These are phyloP conservation scores for Chionodraco myersi DNA, from an alignment of 2,113 vertebrate species.

Conservation along the genomic window DNA sequence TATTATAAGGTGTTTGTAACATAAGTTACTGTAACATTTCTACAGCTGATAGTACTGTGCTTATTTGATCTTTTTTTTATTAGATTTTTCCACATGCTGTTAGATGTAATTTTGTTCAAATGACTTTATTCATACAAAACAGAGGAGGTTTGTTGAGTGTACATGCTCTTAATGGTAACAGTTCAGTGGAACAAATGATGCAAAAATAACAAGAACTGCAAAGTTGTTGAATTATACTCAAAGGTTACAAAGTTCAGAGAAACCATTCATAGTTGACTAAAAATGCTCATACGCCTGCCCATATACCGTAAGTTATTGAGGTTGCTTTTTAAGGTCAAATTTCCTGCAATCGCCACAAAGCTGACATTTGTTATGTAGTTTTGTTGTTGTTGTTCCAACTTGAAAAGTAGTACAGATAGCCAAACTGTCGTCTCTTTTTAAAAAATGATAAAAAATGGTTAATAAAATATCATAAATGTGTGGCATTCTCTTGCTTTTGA, in stretches of 20 bases:
- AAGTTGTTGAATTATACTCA: too few species aligned
- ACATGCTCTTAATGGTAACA: background rate
- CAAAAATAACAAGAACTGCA: background rate
- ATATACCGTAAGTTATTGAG: background rate
- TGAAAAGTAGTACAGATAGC: too few species aligned
- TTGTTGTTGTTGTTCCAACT: too few species aligned
- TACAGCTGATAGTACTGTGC: background rate
- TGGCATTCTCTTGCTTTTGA: too few species aligned
- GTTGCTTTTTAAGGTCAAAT: slow-evolving; percentile 6
- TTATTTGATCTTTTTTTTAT: slow-evolving; percentile 1
- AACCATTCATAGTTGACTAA: background rate
- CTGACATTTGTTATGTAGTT: background rate
- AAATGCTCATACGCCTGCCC: background rate
- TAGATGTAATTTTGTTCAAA: background rate
- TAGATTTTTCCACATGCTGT: background rate
- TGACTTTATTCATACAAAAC: background rate
- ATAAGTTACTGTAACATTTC: slow-evolving; percentile 5
- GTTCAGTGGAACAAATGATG: background rate
- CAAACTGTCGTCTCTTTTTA: too few species aligned
- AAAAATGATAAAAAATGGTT: too few species aligned
- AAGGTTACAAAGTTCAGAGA: background rate
- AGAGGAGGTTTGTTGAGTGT: background rate
- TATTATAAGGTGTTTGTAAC: background rate
- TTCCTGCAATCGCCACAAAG: slow-evolving; percentile 4
- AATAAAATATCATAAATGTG: too few species aligned